phyloP scores from a whole-genome alignment of 2,888 invertebrate species.

The Steinernema hermaphroditum region DNA sequence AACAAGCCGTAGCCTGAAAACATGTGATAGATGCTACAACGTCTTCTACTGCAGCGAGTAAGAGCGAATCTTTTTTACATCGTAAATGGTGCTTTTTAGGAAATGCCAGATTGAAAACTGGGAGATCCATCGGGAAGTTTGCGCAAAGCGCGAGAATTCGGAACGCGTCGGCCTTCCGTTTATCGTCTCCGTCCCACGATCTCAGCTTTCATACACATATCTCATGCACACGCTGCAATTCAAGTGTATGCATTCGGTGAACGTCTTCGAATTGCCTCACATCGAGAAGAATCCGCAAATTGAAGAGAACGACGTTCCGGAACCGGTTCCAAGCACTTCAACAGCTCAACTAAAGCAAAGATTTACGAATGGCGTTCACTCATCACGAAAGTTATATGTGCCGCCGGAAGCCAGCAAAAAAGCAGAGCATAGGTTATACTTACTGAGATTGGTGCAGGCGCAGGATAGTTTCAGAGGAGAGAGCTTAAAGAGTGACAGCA shows the following conservation, averaged over 20 bases:
- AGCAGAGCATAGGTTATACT: slow-evolving; percentile 54
- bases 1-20: slow-evolving; percentile 44
- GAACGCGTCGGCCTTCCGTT: slow-evolving; percentile 69
- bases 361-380: neutral
- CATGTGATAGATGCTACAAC: slow-evolving; percentile 69
- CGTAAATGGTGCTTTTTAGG: slow-evolving; percentile 53
- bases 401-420: slow-evolving; percentile 29
- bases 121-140: slow-evolving; percentile 60
- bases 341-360: neutral
- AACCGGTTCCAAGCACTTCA: neutral
- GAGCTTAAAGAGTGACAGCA: neutral
- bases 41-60: slow-evolving; percentile 70
- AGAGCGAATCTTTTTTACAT: slow-evolving; percentile 13
- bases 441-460: slow-evolving; percentile 66
- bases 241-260: slow-evolving; percentile 69
- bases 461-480: slow-evolving; percentile 32
- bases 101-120: slow-evolving; percentile 69
- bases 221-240: slow-evolving; percentile 68
- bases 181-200: slow-evolving; percentile 69
- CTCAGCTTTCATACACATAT: slow-evolving; percentile 68
- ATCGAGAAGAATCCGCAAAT: neutral
- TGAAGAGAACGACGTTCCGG: neutral
- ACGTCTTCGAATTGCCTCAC: slow-evolving; percentile 68
- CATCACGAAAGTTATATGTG: neutral
- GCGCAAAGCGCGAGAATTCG: slow-evolving; percentile 41